Evolutionary conservation across 2,797 vertebrate genomes (phyloP).

Genomic region (Syndactyla subalaris): DNA sequence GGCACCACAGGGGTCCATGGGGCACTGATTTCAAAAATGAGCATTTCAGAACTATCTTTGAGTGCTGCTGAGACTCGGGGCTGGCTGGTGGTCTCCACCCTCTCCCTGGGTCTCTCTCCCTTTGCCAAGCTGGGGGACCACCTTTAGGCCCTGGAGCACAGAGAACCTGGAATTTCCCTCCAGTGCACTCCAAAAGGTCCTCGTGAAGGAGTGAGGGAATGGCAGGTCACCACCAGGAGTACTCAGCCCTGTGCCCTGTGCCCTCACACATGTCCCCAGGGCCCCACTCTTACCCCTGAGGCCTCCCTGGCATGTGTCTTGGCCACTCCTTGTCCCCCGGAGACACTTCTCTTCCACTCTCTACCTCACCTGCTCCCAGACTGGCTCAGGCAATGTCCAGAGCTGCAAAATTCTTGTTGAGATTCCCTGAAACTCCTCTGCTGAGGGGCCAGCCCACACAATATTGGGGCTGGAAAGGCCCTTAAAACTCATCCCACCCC

Average conservation of each 20-base stretch:
- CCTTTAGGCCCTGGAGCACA: not conserved
- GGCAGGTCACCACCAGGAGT: not conserved
- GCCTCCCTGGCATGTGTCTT: not conserved
- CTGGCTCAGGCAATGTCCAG: not conserved
- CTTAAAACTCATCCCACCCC: not conserved
- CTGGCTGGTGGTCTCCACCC: not conserved
- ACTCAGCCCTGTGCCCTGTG: not conserved
- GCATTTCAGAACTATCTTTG: not conserved
- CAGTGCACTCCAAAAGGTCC: accelerated
- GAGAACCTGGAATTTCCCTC: not conserved
- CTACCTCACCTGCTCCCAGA: not conserved
- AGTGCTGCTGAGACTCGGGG: not conserved
- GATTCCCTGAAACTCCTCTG: not conserved
- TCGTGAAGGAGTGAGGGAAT: not conserved
- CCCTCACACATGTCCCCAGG: accelerated
- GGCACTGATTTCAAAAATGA: not conserved
- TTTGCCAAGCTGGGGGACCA: not conserved
- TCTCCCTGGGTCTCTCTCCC: not conserved
- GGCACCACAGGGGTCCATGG: not conserved
- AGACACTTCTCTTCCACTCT: not conserved
- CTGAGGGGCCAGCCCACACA: not conserved
- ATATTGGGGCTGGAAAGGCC: not conserved
- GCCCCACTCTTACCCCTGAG: not conserved
- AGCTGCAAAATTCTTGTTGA: not conserved
- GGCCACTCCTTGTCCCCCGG: not conserved